A percentile compares a stretch with the other conserved stretches of the same genome.
Evolutionary conservation across 2,888 invertebrate species (phyloP).

Genomic region (Sepioteuthis lessoniana): DNA sequence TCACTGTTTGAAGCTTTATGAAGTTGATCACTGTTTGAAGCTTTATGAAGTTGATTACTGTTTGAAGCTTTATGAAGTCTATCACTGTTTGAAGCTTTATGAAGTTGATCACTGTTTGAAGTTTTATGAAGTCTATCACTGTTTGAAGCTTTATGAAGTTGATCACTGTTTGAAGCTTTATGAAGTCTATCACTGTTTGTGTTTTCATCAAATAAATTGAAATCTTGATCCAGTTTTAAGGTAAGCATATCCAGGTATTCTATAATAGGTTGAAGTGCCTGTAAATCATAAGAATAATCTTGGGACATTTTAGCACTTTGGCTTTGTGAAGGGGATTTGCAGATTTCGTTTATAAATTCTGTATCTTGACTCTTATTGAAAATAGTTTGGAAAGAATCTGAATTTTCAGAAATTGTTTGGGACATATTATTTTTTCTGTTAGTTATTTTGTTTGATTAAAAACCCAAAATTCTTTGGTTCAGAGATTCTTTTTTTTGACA

Average conservation of each 20-base stretch:
- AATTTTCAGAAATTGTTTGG: neutral
- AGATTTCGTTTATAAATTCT: neutral
- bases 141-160: no score
- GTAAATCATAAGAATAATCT: neutral
- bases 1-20: no score
- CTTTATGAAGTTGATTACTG: no score
- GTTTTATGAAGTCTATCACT: no score
- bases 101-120: neutral
- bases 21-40: no score
- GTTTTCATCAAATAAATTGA: no score
- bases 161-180: no score
- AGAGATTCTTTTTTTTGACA: neutral
- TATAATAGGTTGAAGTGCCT: neutral
- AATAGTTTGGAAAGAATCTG: neutral
- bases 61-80: no score
- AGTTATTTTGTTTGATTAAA: neutral
- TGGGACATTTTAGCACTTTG: neutral
- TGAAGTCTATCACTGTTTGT: no score
- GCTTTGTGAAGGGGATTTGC: neutral
- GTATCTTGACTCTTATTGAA: neutral
- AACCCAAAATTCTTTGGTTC: neutral
- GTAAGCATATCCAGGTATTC: neutral
- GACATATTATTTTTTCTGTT: neutral
- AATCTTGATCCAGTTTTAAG: neutral
- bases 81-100: no score